Evolutionary conservation across 2,113 vertebrate genomes (phyloP).

Genomic region (Ageneiosus marmoratus): DNA sequence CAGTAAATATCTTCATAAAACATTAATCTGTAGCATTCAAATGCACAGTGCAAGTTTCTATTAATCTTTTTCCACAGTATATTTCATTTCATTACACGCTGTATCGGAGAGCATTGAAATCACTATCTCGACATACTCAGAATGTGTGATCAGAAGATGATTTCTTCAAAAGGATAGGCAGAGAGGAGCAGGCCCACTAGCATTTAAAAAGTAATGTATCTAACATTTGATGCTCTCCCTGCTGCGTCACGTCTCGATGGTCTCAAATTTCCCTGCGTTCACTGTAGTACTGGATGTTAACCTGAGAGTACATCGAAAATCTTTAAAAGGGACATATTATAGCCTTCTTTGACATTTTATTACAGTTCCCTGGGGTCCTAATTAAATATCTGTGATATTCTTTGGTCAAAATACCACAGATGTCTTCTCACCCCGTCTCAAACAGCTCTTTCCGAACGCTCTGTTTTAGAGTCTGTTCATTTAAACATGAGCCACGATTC

Average conservation of each 20-base stretch:
- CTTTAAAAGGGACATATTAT: background rate
- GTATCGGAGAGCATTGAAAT: constrained; percentile 17
- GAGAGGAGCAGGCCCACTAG: background rate
- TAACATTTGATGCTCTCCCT: background rate
- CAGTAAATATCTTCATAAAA: constrained; percentile 35
- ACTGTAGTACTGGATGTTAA: constrained; percentile 5
- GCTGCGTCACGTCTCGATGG: background rate
- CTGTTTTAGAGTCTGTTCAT: too few species aligned
- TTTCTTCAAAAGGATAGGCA: constrained; percentile 6
- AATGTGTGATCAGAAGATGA: constrained; percentile 6
- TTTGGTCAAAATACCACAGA: too few species aligned
- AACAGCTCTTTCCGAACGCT: too few species aligned
- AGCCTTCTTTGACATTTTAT: too few species aligned
- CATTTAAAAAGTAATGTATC: background rate
- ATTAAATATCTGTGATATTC: too few species aligned
- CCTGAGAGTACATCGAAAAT: background rate
- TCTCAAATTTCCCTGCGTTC: background rate
- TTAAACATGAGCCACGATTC: too few species aligned
- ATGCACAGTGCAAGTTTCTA: background rate
- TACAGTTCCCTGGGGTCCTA: too few species aligned
- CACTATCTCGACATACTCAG: background rate
- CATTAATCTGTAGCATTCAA: constrained; percentile 27
- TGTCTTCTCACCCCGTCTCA: too few species aligned
- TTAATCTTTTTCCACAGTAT: background rate
- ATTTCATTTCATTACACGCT: constrained; percentile 10